Evolutionary conservation across 2,888 invertebrate species (phyloP), one percentile per base, ranked within the genome.

Genomic region (Panorpa germanica): DNA sequence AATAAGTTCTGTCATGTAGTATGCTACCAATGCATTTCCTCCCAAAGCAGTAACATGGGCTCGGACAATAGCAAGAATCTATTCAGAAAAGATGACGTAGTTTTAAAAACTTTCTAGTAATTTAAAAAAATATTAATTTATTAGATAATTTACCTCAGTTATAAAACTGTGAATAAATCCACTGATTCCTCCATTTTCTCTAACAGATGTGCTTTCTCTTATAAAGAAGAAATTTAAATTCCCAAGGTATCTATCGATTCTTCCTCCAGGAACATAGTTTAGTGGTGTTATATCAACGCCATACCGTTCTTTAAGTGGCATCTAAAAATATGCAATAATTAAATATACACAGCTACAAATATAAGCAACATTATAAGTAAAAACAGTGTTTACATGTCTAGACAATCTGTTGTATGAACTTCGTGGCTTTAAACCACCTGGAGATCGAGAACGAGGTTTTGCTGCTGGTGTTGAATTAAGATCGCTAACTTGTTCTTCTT

Each of bases 141-240:
- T 8, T 24, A 10, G 22, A 15, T 14, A 17, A 29, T 34, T 32
- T 35, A 63, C 81, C 65, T 95, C 95, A 28, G 82, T 80, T 5
- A 93, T 71, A 50, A 93, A 91, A 33, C 82, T 81, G 50, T 93
- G 91, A 35, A 91, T 74, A 55, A 95, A 95, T 3, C 90, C 90
- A 52, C 85, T 85, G 27, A 90, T 66, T 2, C 95, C 95, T 26
- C 91, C 93, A 46, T 66, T 70, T 52, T 95, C 93, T 38, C 90
- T 57, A 34, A 93, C 77, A 8, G 85, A 81, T 1, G 86, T 90
- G 36, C 83, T 88, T 55, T 96, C 95, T 14, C 95, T 61, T 37
- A 96, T 93, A 48, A 95, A 90, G 56, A 93, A 83, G 52, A 93
- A 83, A 46, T 93, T 81, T 37, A 90, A 57, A 49, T 88, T 81